phyloP scores from a whole-genome alignment of 2,113 vertebrate genomes.

The Tor tambroides region DNA sequence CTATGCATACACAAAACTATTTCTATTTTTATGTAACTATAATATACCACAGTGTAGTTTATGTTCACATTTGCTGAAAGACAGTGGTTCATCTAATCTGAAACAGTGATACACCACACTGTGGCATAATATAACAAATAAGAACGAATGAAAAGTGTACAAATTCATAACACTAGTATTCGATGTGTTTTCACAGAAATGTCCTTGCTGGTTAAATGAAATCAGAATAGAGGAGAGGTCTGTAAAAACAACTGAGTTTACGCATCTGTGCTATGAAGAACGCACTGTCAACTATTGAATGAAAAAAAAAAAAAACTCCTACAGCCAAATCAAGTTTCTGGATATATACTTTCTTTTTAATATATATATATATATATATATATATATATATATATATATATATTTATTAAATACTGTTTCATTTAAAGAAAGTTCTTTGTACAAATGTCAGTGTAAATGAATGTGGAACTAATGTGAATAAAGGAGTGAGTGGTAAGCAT shows the following conservation, averaged over 20 bases:
- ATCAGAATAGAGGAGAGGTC: neutral
- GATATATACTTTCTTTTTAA: constrained; percentile 72
- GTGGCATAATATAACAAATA: constrained; percentile 13
- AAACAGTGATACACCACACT: neutral
- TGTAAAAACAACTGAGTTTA: constrained; percentile 19
- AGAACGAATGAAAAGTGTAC: constrained; percentile 43
- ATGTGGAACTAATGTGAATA: constrained; percentile 56
- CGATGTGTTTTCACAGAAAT: constrained; percentile 34
- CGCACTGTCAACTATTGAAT: constrained; percentile 30
- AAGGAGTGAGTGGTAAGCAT: constrained; percentile 33
- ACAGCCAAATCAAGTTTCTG: constrained; percentile 71
- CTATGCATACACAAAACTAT: too few relatives aligned
- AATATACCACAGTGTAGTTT: constrained; percentile 11
- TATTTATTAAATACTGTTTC: constrained; percentile 83
- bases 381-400: constrained; percentile 51
- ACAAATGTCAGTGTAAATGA: constrained; percentile 72
- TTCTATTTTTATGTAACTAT: neutral
- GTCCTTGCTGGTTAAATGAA: constrained; percentile 7
- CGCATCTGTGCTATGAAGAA: neutral
- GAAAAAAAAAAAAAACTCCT: constrained; percentile 50
- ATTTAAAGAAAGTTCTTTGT: constrained; percentile 80
- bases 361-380: too few relatives aligned
- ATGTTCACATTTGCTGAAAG: constrained; percentile 9
- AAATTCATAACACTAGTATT: constrained; percentile 36
- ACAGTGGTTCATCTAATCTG: constrained; percentile 63